phyloP scores from a whole-genome alignment of 2,113 vertebrate genomes.

The Malurus melanocephalus region DNA sequence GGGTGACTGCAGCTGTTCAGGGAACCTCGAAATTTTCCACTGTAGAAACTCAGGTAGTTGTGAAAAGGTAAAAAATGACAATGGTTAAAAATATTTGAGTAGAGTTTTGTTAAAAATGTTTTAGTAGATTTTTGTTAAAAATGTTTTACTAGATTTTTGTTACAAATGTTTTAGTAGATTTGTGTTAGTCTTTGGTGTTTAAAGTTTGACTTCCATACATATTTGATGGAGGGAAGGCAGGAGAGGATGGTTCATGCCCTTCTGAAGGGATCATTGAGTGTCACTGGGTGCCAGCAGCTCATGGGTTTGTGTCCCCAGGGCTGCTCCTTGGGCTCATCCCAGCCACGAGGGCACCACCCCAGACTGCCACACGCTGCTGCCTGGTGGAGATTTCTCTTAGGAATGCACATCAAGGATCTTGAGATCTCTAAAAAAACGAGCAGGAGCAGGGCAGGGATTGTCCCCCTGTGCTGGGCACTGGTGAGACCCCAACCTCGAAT shows the following conservation, averaged over 20 bases:
- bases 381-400: rapidly evolving
- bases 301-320: not conserved
- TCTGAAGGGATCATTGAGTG: not conserved
- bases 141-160: not conserved
- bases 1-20: not conserved
- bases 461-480: not conserved
- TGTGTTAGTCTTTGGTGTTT: not conserved
- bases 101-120: not conserved
- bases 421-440: not conserved
- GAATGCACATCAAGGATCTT: rapidly evolving
- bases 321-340: not conserved
- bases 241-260: not conserved
- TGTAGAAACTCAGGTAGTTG: not conserved
- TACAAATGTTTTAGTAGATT: not conserved
- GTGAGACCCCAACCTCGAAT: rapidly evolving
- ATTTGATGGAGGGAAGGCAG: not conserved
- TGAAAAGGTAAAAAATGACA: not conserved
- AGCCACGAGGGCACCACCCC: rapidly evolving
- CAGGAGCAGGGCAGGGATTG: rapidly evolving
- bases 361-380: not conserved
- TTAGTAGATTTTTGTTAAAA: not conserved
- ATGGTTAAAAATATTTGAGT: not conserved
- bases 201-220: rapidly evolving
- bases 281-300: not conserved
- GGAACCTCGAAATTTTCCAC: not conserved